A percentile compares a stretch with the other conserved stretches of the same genome.
Evolutionary conservation across 1,140 invertebrate genomes (phyloP).

Genomic region (Cotesia chilonis): DNA sequence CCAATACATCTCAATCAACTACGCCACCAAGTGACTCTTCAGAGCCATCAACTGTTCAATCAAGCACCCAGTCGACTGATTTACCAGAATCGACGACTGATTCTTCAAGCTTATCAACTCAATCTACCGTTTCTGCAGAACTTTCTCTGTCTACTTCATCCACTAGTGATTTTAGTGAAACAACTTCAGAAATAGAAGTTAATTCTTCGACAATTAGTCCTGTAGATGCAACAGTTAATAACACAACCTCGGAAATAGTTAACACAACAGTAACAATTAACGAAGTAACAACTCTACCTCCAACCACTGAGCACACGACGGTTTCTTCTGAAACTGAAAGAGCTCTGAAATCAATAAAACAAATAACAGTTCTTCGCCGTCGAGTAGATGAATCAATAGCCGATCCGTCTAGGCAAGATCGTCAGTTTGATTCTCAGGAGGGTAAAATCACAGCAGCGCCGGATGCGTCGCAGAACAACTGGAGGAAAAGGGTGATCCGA

Average conservation of each 20-base stretch:
- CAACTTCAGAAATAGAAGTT: background rate
- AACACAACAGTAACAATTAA: background rate
- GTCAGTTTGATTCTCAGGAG: background rate
- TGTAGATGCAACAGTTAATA: background rate
- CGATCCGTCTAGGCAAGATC: background rate
- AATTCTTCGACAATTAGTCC: background rate
- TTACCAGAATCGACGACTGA: background rate
- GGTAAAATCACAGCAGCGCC: background rate
- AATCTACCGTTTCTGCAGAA: background rate
- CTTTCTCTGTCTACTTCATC: background rate
- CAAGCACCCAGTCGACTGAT: background rate
- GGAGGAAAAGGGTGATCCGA: constrained; percentile 27
- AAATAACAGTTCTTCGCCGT: constrained; percentile 30
- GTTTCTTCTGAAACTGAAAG: constrained; percentile 10
- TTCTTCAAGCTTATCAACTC: background rate
- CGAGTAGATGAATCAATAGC: background rate
- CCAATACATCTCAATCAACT: background rate
- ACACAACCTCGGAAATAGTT: background rate
- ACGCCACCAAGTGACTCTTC: background rate
- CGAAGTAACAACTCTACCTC: background rate
- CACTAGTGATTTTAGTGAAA: background rate
- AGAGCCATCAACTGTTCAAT: constrained; percentile 11
- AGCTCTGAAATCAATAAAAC: constrained; percentile 26
- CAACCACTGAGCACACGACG: constrained; percentile 3
- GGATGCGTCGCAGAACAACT: background rate